Base-by-base conservation (phyloP, 37 sponge, comb jelly and placozoan genomes). In the Axinella damicornis region DNA sequence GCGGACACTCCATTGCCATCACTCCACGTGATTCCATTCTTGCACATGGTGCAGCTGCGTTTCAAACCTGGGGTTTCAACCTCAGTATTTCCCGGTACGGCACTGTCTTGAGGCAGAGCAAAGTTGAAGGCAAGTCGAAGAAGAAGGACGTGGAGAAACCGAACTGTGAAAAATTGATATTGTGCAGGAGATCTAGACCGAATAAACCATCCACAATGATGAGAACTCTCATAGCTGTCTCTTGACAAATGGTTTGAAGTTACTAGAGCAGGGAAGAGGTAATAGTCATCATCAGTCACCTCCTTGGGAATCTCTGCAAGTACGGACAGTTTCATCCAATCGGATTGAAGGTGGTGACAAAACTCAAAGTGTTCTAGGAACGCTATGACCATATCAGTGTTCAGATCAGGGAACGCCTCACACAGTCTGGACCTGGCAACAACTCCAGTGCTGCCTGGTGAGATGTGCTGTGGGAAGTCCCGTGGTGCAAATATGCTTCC, bases 211-310 rank as follows among this genome's bases (percentile, higher is more conserved):
- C 79, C 79, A 36, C 65, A 63, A 35, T 78, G 38, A 36, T 64
- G 63, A 9, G 4, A 9, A 9, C 46, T 46, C 9, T 46, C 46
- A 46, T 9, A 9, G 46, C 46, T 46, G 6, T 46, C 46, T 12
- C 9, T 4, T 18, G 27, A 19, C 61, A 78, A 78, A 2, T 62
- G 27, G 27, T 61, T 40, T 22, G 5, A n/a, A 22, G 36, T 41
- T 1, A 78, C 13, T 16, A 78, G 62, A 58, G 39, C 60, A 36
- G 79, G 79, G n/a, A 78, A 78, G 79, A 78, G 62, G 53, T 35
- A 78, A 40, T 46, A 46, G 4, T 46, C 46, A 46, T 46, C 28
- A 27, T 5, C 5, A 5, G 24, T 62, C 4, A 6, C 28, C 11
- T n/a, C n/a, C n/a, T n/a, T n/a, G n/a, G n/a, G n/a, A n/a, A 13